Percentiles rank a stretch among this genome's conserved stretches.
Evolutionary conservation across 2,797 vertebrate genomes (phyloP).

Genomic region (Trachurus trachurus): DNA sequence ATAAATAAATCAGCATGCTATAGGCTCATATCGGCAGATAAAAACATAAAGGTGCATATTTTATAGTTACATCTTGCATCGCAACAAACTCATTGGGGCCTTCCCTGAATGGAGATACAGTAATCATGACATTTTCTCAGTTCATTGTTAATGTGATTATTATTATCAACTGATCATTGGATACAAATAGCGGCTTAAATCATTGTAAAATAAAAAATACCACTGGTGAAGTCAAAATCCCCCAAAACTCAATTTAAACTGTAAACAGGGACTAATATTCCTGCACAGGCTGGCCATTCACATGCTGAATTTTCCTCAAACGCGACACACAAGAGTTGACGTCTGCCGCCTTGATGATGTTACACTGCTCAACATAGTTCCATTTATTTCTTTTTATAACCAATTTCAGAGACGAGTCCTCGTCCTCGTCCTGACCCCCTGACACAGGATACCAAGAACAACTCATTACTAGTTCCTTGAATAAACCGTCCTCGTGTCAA

Average conservation of each 20-base stretch:
- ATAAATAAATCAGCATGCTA: too few relatives aligned
- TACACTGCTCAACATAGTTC: background rate
- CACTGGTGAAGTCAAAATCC: background rate
- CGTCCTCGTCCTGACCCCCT: slow-evolving; percentile 20
- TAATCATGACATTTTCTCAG: background rate
- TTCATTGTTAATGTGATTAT: background rate
- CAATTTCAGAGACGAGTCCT: background rate
- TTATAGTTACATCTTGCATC: too few relatives aligned
- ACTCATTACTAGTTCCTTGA: slow-evolving; percentile 36
- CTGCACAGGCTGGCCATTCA: background rate
- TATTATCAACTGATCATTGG: background rate
- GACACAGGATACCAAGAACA: slow-evolving; percentile 55
- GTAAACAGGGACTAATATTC: background rate
- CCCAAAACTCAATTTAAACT: background rate
- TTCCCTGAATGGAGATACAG: too few relatives aligned
- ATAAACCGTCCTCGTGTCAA: slow-evolving; percentile 47
- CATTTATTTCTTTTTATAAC: background rate
- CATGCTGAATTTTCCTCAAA: background rate
- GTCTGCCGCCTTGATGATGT: background rate
- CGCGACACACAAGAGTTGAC: background rate
- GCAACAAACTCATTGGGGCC: too few relatives aligned
- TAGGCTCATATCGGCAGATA: too few relatives aligned
- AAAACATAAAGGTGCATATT: too few relatives aligned
- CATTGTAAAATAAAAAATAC: too few relatives aligned
- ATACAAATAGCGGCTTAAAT: background rate